These are phyloP conservation scores for Delia radicum DNA, from an alignment of 1,140 invertebrate genomes.

Conservation along the genomic window DNA sequence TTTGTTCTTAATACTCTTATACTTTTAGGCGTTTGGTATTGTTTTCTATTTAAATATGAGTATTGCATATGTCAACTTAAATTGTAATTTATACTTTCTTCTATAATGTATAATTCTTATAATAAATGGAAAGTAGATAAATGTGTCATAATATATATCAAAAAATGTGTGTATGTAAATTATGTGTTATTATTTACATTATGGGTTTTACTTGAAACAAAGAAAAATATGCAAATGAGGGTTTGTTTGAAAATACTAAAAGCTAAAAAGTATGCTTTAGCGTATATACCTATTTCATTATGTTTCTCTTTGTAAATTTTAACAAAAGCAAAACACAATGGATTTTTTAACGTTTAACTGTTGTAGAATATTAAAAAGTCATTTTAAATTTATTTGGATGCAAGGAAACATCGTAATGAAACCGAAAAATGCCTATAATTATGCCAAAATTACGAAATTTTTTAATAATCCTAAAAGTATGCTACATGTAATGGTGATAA, in stretches of 20 bases:
- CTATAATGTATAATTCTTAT: not conserved
- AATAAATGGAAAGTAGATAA: conserved; percentile 9
- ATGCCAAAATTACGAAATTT: not conserved
- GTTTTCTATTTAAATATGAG: not conserved
- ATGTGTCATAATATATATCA: conserved; percentile 5
- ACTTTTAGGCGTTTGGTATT: conserved; percentile 8
- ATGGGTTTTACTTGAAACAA: not conserved
- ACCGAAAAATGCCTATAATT: too few species aligned
- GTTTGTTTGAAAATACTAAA: not conserved
- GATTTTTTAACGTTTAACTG: not conserved
- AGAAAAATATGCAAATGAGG: not conserved
- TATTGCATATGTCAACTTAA: conserved; percentile 19
- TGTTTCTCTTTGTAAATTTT: not conserved
- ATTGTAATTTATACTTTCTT: conserved; percentile 13
- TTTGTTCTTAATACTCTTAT: conserved; percentile 1
- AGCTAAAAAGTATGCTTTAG: not conserved
- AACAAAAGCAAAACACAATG: not conserved
- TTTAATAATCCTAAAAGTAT: not conserved
- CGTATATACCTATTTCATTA: not conserved
- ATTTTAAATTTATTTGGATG: too few species aligned
- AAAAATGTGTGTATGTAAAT: not conserved
- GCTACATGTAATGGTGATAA: too few species aligned
- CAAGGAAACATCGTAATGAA: too few species aligned
- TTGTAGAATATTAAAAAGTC: not conserved
- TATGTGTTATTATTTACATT: not conserved